Evolutionary conservation across 1,140 invertebrate genomes (phyloP), one percentile per base, ranked within the genome.

Genomic region (Aphelenchoides fujianensis): DNA sequence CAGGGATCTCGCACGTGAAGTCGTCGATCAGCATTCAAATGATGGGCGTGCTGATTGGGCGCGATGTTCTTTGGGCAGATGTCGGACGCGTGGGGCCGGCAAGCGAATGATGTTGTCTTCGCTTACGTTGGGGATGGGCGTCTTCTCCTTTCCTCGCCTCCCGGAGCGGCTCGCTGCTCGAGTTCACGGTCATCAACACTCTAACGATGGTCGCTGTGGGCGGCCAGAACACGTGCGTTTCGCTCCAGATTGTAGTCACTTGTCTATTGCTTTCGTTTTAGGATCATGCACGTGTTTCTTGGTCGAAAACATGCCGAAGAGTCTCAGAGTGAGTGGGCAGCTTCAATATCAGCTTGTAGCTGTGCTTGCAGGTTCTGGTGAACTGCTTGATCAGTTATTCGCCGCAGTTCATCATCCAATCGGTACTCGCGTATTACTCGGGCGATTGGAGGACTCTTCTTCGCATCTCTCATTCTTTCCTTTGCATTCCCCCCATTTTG

Each of bases 201-300:
- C n/a, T 53, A 1, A 28, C 80, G 0, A 80, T 82, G 76, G 71
- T 78, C n/a, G 81, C 82, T 41, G 68, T 61, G 3, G 76, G 79
- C 9, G 80, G 76, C 27, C 34, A 68, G 9, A 81, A 73, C 63
- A 74, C 79, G 78, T 77, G 63, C n/a, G 32, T n/a, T 61, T 31
- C n/a, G 1, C 30, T 1, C 7, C 72, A 9, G 12, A 27, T 68
- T 34, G 53, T 23, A 68, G 12, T 72, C 35, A 7, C 23, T 54
- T 75, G 0, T 31, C 53, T 28, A 7, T 76, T 1, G 0, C 12
- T 1, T 75, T 2, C 1, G 19, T 61, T 61, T 61, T 2, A 61
- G 59, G 36, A 36, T 66, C n/a, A 66, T 66, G 63, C 63, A 66
- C 3, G 72, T 73, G 12, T 73, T 63, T n/a, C 35, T 27, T 66